Evolutionary conservation across 2,888 invertebrate species (phyloP).

Genomic region (Thecophora atra): DNA sequence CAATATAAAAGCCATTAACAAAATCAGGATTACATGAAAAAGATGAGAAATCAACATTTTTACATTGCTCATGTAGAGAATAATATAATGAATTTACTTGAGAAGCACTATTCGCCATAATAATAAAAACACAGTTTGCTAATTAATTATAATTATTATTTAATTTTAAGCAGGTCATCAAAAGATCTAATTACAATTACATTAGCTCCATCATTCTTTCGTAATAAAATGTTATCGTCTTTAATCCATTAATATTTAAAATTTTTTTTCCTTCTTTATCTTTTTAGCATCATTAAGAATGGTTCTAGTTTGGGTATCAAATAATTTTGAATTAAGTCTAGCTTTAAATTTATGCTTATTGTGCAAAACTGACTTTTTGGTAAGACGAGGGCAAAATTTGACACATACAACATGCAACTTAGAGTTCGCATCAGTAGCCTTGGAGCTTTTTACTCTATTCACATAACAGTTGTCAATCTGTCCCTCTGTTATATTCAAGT

Average conservation of each 20-base stretch:
- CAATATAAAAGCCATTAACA: neutral
- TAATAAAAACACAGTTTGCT: no score
- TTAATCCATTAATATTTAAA: conserved; percentile 3
- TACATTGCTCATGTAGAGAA: neutral
- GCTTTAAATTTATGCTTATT: no score
- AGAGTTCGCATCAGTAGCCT: no score
- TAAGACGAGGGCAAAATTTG: no score
- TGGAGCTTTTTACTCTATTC: no score
- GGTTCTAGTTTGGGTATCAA: neutral
- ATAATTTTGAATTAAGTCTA: neutral
- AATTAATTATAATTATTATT: no score
- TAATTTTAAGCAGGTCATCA: neutral
- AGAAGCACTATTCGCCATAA: neutral
- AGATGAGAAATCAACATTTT: conserved; percentile 19
- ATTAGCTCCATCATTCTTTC: neutral
- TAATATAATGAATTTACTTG: neutral
- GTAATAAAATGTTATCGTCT: neutral
- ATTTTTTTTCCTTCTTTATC: conserved; percentile 14
- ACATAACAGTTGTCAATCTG: no score
- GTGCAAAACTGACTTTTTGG: no score
- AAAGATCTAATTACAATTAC: neutral
- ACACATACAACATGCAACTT: no score
- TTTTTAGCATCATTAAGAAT: neutral
- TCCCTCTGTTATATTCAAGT: no score
- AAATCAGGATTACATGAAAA: neutral